These are phyloP conservation scores for Meleagris gallopavo DNA, from an alignment of 2,113 vertebrate species.

Conservation along the genomic window DNA sequence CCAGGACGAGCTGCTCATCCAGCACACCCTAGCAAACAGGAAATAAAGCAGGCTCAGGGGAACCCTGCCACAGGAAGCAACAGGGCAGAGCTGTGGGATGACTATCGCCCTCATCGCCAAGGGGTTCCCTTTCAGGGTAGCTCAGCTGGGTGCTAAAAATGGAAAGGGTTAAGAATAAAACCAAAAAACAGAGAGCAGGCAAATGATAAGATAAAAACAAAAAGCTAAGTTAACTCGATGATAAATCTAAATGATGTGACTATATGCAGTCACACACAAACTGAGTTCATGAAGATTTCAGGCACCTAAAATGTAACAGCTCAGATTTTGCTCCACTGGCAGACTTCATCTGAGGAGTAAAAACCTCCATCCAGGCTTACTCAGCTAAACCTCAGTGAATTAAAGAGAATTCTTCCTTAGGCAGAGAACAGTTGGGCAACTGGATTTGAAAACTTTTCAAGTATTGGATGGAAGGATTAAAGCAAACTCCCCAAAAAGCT, in stretches of 20 bases:
- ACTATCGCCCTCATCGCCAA: background rate
- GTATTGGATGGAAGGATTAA: conserved; percentile 14
- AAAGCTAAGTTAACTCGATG: background rate
- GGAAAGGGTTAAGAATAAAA: background rate
- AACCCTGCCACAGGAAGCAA: conserved; percentile 29
- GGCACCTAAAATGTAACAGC: background rate
- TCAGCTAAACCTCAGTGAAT: background rate
- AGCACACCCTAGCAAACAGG: conserved; percentile 89
- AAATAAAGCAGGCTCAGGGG: conserved; percentile 32
- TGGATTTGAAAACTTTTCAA: background rate
- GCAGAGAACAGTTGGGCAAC: background rate
- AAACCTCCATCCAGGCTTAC: background rate
- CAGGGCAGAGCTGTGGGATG: background rate
- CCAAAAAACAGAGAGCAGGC: background rate
- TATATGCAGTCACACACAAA: background rate
- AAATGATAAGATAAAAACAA: background rate
- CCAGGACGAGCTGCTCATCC: conserved; percentile 85
- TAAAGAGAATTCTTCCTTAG: background rate
- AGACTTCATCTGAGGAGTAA: background rate
- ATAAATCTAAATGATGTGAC: background rate
- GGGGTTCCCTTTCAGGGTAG: background rate
- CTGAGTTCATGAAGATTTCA: background rate
- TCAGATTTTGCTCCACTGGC: background rate
- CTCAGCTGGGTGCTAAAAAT: background rate
- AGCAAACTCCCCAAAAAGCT: background rate